Base-by-base conservation (phyloP, 1,140 invertebrate species). In the Lepidurus packardi region DNA sequence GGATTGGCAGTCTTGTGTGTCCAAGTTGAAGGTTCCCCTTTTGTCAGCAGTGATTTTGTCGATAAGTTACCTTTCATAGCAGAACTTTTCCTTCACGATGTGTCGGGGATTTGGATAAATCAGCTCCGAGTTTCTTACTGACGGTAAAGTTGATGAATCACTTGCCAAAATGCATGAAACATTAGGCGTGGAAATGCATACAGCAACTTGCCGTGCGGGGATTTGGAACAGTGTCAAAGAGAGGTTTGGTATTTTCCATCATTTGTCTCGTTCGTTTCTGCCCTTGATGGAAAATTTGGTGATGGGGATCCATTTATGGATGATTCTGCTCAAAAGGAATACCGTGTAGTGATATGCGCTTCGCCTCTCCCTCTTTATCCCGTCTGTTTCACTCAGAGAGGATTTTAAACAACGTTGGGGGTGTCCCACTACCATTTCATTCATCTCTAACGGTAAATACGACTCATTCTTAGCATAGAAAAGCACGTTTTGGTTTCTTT, bases 141-240 rank as follows among this genome's bases (percentile, higher is more conserved):
- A 65, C 21, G 53, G 53, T n/a, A 7, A 34, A 16, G 53, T n/a
- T 65, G 53, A 65, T 65, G 21, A 65, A 65, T 65, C 21, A 21
- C 53, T 65, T 65, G 53, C 53, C 53, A n/a, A n/a, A 65, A 65
- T 65, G 16, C 21, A 65, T 65, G 10, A 65, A 65, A n/a, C n/a
- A 4, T 34, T 34, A 34, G 34, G 34, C 34, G 2, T 9, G n/a
- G 53, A 13, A 65, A 65, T 7, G 53, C 4, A 34, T 34, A 21
- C 53, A 21, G n/a, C 13, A 16, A 65, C 53, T 65, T 9, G 53
- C 53, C 16, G 21, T 16, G 53, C 21, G 53, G 53, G 21, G 53
- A 65, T 65, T 65, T 65, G 8, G 53, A 34, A 34, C 34, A 4
- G 34, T 34, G 34, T 34, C 34, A 34, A 34, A 34, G 34, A 34